A percentile compares a stretch with the other conserved stretches of the same genome.
These are phyloP conservation scores for Hoplodrina blanda DNA, from an alignment of 2,888 invertebrate species.

Conservation along the genomic window DNA sequence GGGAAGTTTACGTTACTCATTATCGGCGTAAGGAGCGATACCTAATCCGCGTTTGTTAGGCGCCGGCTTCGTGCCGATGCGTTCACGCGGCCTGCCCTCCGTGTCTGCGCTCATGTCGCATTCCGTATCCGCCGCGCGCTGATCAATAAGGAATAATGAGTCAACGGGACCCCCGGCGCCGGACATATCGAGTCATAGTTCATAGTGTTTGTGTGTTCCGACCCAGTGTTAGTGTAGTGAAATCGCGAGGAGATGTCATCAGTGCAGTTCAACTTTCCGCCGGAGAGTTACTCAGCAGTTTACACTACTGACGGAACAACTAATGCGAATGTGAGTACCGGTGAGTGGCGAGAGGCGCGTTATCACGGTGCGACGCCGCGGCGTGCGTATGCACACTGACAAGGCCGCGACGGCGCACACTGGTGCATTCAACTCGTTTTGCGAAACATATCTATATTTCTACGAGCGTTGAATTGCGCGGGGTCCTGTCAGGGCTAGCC, in stretches of 20 bases:
- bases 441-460: constrained; percentile 69
- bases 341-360: constrained; percentile 70
- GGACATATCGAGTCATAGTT: constrained; percentile 68
- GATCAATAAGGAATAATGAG: constrained; percentile 81
- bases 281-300: constrained; percentile 86
- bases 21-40: constrained; percentile 81
- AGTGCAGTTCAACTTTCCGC: constrained; percentile 83
- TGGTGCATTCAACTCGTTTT: constrained; percentile 86
- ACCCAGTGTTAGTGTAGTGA: constrained; percentile 75
- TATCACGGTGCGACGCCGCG: constrained; percentile 69
- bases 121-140: constrained; percentile 67
- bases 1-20: constrained; percentile 84
- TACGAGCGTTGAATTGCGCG: constrained; percentile 33
- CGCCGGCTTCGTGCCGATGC: constrained; percentile 66
- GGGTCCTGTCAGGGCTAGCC: constrained; percentile 34
- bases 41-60: constrained; percentile 76
- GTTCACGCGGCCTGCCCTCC: constrained; percentile 53
- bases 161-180: constrained; percentile 67
- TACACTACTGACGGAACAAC: constrained; percentile 77
- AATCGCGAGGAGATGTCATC: constrained; percentile 76
- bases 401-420: constrained; percentile 79
- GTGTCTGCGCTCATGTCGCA: constrained; percentile 66
- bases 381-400: constrained; percentile 77
- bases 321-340: constrained; percentile 84
- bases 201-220: constrained; percentile 60